These are phyloP conservation scores for Semicossyphus pulcher DNA, from an alignment of 2,113 vertebrate genomes.

Conservation along the genomic window DNA sequence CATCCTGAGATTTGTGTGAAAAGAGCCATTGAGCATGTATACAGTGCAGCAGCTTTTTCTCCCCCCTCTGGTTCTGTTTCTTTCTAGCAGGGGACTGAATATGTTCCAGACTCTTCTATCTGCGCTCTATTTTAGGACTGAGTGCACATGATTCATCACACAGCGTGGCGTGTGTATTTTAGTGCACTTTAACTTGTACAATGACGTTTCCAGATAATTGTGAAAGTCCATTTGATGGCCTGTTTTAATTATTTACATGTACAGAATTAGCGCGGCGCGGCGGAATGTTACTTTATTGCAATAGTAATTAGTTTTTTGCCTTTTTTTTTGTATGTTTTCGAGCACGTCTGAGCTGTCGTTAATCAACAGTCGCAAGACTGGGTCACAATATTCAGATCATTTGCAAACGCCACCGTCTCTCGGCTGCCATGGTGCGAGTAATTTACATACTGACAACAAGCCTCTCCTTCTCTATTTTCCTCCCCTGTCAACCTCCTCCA, in stretches of 20 bases:
- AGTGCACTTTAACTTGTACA: slow-evolving; percentile 52
- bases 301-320: slow-evolving; percentile 54
- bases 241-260: slow-evolving; percentile 71
- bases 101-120: slow-evolving; percentile 23
- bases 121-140: slow-evolving; percentile 56
- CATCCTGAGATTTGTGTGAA: not conserved
- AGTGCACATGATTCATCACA: slow-evolving; percentile 54
- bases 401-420: slow-evolving; percentile 72
- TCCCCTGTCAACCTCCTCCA: slow-evolving; percentile 35
- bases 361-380: slow-evolving; percentile 70
- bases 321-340: slow-evolving; percentile 55
- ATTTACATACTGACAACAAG: slow-evolving; percentile 71
- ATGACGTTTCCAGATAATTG: slow-evolving; percentile 57
- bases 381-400: slow-evolving; percentile 75
- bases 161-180: slow-evolving; percentile 46
- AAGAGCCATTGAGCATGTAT: slow-evolving; percentile 1
- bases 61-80: slow-evolving; percentile 38
- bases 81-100: slow-evolving; percentile 42
- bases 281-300: slow-evolving; percentile 52
- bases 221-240: slow-evolving; percentile 54
- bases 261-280: slow-evolving; percentile 59
- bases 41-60: slow-evolving; percentile 4
- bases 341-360: slow-evolving; percentile 66
- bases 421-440: slow-evolving; percentile 57
- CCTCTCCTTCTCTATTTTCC: slow-evolving; percentile 32